Conservation (phyloP, 1,140 invertebrate species). For the Sesamia nonagrioides region DNA sequence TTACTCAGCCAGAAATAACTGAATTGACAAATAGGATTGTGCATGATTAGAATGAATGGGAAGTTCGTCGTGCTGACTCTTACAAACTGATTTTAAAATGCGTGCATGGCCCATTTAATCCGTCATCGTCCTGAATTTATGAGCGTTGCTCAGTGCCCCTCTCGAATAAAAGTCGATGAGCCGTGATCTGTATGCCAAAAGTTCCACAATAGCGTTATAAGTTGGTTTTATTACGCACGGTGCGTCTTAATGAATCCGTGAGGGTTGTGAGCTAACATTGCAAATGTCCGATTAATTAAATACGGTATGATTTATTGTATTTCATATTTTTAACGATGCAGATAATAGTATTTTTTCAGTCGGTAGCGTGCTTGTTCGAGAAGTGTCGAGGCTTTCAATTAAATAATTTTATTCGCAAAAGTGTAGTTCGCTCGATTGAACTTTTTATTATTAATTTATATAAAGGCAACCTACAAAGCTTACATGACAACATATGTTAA, state of each 20-base stretch:
- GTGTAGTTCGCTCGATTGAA: background rate
- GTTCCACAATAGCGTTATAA: slow-evolving; percentile 68
- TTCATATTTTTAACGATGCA: slow-evolving; percentile 30
- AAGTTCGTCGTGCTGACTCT: slow-evolving; percentile 23
- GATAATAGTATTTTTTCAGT: background rate
- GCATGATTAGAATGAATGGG: slow-evolving; percentile 27
- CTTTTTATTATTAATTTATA: background rate
- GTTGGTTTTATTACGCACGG: slow-evolving; percentile 61
- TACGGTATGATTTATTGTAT: slow-evolving; percentile 41
- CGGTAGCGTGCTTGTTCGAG: background rate
- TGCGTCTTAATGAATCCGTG: slow-evolving; percentile 54
- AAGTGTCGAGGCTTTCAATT: background rate
- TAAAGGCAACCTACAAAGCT: too few species aligned
- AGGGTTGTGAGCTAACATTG: slow-evolving; percentile 43
- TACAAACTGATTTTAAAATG: slow-evolving; percentile 65
- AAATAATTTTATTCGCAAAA: background rate
- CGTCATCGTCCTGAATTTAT: slow-evolving; percentile 81
- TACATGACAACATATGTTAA: too few species aligned
- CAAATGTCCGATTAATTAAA: slow-evolving; percentile 48
- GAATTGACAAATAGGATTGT: slow-evolving; percentile 31
- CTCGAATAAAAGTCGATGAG: slow-evolving; percentile 80
- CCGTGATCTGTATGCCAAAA: slow-evolving; percentile 77
- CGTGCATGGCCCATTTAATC: slow-evolving; percentile 73
- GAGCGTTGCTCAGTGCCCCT: slow-evolving; percentile 64
- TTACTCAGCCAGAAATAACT: background rate